These are phyloP conservation scores for Callimorpha dominula DNA, from an alignment of 2,888 invertebrate genomes.

Conservation along the genomic window DNA sequence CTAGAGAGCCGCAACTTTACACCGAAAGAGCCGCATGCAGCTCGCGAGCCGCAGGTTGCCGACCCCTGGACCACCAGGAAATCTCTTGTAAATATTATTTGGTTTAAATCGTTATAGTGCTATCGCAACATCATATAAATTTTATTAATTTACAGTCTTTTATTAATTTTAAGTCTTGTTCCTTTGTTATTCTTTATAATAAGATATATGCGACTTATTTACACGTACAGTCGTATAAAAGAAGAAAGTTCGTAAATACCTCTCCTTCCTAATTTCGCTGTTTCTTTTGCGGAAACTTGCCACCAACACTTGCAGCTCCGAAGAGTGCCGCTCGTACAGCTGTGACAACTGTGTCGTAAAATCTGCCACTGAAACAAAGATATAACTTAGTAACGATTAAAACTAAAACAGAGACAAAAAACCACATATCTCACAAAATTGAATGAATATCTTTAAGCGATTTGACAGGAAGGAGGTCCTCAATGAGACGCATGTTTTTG, in stretches of 20 bases:
- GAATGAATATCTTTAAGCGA: background rate
- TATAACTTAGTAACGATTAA: background rate
- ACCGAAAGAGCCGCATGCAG: too few species aligned
- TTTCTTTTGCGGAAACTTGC: conserved; percentile 95
- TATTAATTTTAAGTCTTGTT: background rate
- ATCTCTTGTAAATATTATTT: too few species aligned
- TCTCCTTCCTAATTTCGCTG: conserved; percentile 94
- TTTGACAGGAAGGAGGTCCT: background rate
- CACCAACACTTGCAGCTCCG: conserved; percentile 94
- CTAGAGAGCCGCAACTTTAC: too few species aligned
- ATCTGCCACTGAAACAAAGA: conserved; percentile 92
- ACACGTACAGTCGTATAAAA: background rate
- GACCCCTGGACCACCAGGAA: too few species aligned
- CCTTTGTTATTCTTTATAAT: background rate
- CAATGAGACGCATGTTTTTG: too few species aligned
- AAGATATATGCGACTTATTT: background rate
- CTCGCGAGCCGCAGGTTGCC: too few species aligned
- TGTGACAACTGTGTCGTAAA: conserved; percentile 96
- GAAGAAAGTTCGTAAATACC: conserved; percentile 80
- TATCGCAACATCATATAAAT: too few species aligned
- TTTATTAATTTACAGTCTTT: too few species aligned
- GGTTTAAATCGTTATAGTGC: too few species aligned
- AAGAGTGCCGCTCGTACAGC: conserved; percentile 95
- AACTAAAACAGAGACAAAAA: too few species aligned
- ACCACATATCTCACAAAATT: too few species aligned